Base-by-base conservation (phyloP, 2,113 vertebrate genomes). In the Perca flavescens region DNA sequence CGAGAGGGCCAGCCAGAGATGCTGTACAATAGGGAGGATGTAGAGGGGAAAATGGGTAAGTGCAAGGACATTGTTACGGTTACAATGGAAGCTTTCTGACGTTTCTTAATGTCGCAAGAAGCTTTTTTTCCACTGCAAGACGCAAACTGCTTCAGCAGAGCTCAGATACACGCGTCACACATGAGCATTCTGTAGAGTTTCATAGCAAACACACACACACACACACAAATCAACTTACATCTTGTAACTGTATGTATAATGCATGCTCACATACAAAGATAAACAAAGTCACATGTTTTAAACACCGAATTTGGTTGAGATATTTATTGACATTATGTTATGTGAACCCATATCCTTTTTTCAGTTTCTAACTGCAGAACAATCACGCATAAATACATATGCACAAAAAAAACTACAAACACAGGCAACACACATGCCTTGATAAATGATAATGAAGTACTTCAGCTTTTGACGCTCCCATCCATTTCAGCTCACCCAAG, bases 401-500 rank as follows among this genome's bases (percentile, higher is more conserved):
- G 46, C 5, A 62, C 47, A 74, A 50, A 25, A 49, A 53, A 47
- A 13, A 49, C 16, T 17, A 56, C 17, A 60, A 28, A 85, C 13
- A 60, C 10, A 47, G 40, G 22, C 72, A 47, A 57, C 28, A 36
- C 80, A 76, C 67, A 69, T 6, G 31, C 50, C 17, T 68, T 74
- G 77, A 86, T 79, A 73, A 87, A 86, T 70, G 73, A 66, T 79
- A 53, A 79, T 86, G 74, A 83, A 84, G 53, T 25, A 40, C 67
- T 72, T 43, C 53, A 77, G 80, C 34, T 88, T 85, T 76, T 89
- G 80, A 84, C 52, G 75, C 77, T 40, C 11, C 34, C 46, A 88
- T 86, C 75, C 74, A 89, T 85, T 87, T 22, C 65, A 80, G 83
- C 80, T 85, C 91, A 89, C 82, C 86, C 70, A 83, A 78, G 88